phyloP scores from a whole-genome alignment of 2,797 vertebrate genomes.

The Chrysocyon brachyurus region DNA sequence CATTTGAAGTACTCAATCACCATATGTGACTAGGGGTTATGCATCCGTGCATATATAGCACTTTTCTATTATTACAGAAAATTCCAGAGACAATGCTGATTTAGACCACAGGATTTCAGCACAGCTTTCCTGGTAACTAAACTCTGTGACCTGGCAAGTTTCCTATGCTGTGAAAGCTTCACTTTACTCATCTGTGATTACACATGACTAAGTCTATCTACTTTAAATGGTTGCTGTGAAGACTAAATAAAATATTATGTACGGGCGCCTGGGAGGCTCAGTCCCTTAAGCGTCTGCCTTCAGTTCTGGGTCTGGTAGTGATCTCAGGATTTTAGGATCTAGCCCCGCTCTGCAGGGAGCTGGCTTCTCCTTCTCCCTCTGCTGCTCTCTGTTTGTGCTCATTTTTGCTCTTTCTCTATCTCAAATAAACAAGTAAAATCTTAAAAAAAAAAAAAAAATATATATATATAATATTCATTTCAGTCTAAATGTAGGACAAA shows the following conservation, averaged over 20 bases:
- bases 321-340: background rate
- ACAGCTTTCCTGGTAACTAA: background rate
- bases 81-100: background rate
- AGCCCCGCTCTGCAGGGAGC: background rate
- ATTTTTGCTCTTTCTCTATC: background rate
- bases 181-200: background rate
- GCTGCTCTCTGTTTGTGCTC: background rate
- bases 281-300: background rate
- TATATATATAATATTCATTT: background rate
- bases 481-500: background rate
- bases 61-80: background rate
- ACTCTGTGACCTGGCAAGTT: background rate
- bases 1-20: background rate
- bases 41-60: background rate
- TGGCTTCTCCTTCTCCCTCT: background rate
- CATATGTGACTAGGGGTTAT: background rate
- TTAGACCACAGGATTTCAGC: background rate
- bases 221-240: background rate
- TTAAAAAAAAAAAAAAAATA: background rate
- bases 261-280: too few species aligned
- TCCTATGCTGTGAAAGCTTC: background rate
- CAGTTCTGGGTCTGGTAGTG: background rate
- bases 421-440: background rate
- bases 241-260: conserved; percentile 27
- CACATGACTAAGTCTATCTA: background rate